Evolutionary conservation across 2,888 invertebrate genomes (phyloP), one percentile per base, ranked within the genome.

Genomic region (Rotaria sp.): DNA sequence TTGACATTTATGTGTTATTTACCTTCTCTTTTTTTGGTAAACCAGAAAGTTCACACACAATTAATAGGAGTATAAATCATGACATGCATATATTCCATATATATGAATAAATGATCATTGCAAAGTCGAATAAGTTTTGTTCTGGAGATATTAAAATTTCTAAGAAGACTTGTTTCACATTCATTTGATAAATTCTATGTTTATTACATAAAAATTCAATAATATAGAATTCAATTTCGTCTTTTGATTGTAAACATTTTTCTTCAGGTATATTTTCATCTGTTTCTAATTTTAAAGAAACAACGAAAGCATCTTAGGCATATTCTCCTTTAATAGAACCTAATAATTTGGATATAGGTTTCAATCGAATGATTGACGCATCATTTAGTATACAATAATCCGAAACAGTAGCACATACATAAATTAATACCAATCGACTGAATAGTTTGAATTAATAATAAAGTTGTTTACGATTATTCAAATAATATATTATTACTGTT

Each of bases 321-420:
- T 97, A 97, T 87, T 95, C 92, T 89, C 93, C 94, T 75, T 95
- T 96, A 52, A 99, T 93, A 0, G 96, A 96, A 45, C 94, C 94
- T 89, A 99, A 92, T 93, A 98, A 94, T 93, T 99, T 99, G 86
- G 98, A 98, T 87, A 98, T 98, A 90, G 97, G 92, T 90, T 96
- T 95, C 87, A 99, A 92, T 45, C 94, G 94, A 90, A 99, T 94
- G 84, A 94, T 94, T 96, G 98, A 94, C 93, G 95, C 93, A 90
- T 94, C 94, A 88, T 94, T 94, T 84, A 97, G 97, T 91, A 99
- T 94, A 92, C 98, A 98, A 93, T 99, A 99, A 92, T 99, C 99
- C 0, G 98, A 97, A 0, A 98, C 99, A 8, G 99, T 99, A 2
- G 99, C 99, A 35, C 98, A 97, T 86, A 99, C 93, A 91, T 96